Base-by-base conservation (phyloP, 1,140 invertebrate species). In the Philopotamus ludificatus region DNA sequence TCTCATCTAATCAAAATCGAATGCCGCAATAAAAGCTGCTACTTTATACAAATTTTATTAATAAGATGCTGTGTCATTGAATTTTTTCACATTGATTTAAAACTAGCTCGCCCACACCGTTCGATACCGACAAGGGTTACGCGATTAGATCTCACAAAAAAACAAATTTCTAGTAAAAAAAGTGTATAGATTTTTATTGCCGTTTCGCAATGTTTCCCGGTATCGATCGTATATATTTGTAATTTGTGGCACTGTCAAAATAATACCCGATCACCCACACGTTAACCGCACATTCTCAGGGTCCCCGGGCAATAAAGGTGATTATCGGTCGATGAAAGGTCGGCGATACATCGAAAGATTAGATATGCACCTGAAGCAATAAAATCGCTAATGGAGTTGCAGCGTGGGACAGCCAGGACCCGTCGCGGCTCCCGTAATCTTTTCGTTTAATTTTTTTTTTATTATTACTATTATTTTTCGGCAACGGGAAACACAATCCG, bases 221-320 rank as follows among this genome's bases (percentile, higher is more conserved):
- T 7, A 7, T 47, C 44, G 18, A 9, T 47, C 18, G 44, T 47
- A 47, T 16, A 20, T 20, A n/a, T n/a, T n/a, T n/a, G n/a, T n/a
- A 47, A 47, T 47, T 47, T 47, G 44, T 47, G 44, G 44, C 18
- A 47, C 10, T 8, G 44, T 47, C 44, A 47, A 47, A 47, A 47
- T 47, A 47, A 47, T 47, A 60, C 22, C 45, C 16, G 60, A 62
- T 62, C 60, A 26, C 60, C 60, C 60, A 62, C 60, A 28, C 60
- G n/a, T 1, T 8, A 23, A n/a, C 41, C 15, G 18, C n/a, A 15
- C 16, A 21, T 34, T 10, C 15, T 7, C 15, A 60, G 25, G 42
- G n/a, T 60, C 25, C 45, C 26, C 58, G 42, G 58, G 21, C 41
- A 21, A 50, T 60, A 49, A 60, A 60, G n/a, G 49, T 20, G 41